phyloP scores from a whole-genome alignment of 2,797 vertebrate genomes.

The Enteromius trimaculatus region DNA sequence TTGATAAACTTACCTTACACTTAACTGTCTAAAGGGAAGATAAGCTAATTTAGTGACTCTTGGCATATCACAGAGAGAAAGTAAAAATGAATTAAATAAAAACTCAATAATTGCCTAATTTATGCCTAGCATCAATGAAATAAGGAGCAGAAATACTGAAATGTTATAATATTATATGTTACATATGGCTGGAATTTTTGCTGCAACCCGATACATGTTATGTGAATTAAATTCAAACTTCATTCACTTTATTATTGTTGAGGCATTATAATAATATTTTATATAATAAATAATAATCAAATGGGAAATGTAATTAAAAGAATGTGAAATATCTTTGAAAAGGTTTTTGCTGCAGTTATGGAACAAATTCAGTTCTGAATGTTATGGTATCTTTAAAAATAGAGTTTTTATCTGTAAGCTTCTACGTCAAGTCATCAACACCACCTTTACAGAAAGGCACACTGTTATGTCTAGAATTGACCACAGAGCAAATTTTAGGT shows the following conservation, averaged over 20 bases:
- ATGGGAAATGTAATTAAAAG: background rate
- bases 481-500: background rate
- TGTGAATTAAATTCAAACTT: background rate
- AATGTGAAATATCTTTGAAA: background rate
- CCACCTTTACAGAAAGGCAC: background rate
- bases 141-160: background rate
- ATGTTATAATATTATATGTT: constrained; percentile 3
- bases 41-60: background rate
- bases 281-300: background rate
- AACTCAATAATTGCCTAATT: background rate
- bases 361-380: background rate
- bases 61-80: background rate
- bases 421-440: background rate
- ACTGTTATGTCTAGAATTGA: background rate
- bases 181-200: background rate
- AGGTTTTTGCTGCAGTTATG: background rate
- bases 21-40: background rate
- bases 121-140: background rate
- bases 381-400: background rate
- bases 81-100: background rate
- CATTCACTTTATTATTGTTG: background rate
- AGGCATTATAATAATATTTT: background rate
- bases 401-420: background rate
- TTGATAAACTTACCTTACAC: background rate
- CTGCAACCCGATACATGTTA: too few species aligned